Evolutionary conservation across 1,140 invertebrate genomes (phyloP), one percentile per base, ranked within the genome.

Genomic region (Drosophila nigromelanica): DNA sequence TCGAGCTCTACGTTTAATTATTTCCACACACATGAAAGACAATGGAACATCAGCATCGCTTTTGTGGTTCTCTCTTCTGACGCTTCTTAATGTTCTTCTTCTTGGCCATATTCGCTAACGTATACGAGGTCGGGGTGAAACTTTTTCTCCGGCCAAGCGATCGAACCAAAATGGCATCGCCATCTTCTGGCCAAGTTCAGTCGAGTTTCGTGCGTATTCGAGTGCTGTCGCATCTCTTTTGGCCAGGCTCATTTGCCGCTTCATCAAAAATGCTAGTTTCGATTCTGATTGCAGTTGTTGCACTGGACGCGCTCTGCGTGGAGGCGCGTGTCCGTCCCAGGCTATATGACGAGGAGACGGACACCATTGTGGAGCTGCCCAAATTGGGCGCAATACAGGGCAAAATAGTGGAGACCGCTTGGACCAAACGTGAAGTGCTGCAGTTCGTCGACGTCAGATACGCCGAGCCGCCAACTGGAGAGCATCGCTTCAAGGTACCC

Each of bases 391-490:
- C 71, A 5, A 80, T 92, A 12, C 79, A 87, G 73, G 91, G 91
- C 8, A 89, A 80, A 39, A 76, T 79, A 42, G 33, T 80, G 3
- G 76, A 87, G 45, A 91, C 91, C 0, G 78, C 91, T 5, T 92
- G 92, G 91, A 86, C 80, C 0, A 64, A 87, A 7, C 78, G 90
- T 0, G 77, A 91, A 50, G 83, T 92, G 42, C 33, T 91, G 33
- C 87, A 92, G 61, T 92, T 92, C 73, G 80, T 91, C 5, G 83
- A 90, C 76, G 67, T 92, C 1, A 63, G 78, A 82, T 92, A 91
- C 56, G 92, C 85, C 4, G 83, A 91, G 33, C 78, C 92, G 5
- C 91, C 92, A 0, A 91, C 83, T 5, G 91, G 91, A 21, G 56
- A 83, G 12, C 55, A 85, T 68, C 75, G 92, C 0, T 92, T 92